A percentile compares a stretch with the other conserved stretches of the same genome.
Evolutionary conservation across 1,140 invertebrate species (phyloP).

Genomic region (Sycophaga agraensis): DNA sequence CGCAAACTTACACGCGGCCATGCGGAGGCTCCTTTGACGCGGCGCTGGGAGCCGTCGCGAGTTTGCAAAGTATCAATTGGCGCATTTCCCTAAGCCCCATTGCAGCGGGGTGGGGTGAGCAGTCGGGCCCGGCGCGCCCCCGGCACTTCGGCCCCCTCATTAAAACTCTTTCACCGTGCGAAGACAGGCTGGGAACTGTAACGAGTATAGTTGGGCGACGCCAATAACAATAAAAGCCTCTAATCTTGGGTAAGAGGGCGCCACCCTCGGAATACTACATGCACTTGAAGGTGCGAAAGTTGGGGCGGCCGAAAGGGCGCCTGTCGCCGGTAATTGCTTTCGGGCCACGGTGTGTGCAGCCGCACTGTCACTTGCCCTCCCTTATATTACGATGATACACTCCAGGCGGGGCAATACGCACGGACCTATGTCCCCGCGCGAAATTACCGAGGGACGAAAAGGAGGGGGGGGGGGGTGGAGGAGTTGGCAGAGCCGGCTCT

Average conservation of each 20-base stretch:
- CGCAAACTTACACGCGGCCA: background rate
- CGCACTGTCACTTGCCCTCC: slow-evolving; percentile 49
- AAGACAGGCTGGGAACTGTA: background rate
- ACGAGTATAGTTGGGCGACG: slow-evolving; percentile 25
- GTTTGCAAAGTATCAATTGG: too few species aligned
- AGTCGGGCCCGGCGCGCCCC: background rate
- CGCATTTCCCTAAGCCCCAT: too few species aligned
- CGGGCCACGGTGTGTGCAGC: slow-evolving; percentile 38
- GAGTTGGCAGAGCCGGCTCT: background rate
- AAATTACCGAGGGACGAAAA: too few species aligned
- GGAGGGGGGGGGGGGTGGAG: too few species aligned
- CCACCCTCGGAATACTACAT: background rate
- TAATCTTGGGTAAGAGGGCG: slow-evolving; percentile 37
- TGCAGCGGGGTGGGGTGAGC: too few species aligned
- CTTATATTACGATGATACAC: slow-evolving; percentile 46
- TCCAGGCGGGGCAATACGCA: too few species aligned
- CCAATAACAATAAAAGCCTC: slow-evolving; percentile 42
- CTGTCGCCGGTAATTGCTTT: slow-evolving; percentile 49
- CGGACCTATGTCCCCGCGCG: background rate
- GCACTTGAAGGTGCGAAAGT: too few species aligned
- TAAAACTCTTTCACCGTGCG: slow-evolving; percentile 8
- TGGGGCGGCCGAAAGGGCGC: too few species aligned
- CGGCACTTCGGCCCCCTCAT: background rate
- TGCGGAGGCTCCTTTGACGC: background rate
- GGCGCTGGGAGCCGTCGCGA: background rate